A percentile compares a stretch with the other conserved stretches of the same genome.
These are phyloP conservation scores for Bradypodion pumilum DNA, from an alignment of 2,797 vertebrate species.

Conservation along the genomic window DNA sequence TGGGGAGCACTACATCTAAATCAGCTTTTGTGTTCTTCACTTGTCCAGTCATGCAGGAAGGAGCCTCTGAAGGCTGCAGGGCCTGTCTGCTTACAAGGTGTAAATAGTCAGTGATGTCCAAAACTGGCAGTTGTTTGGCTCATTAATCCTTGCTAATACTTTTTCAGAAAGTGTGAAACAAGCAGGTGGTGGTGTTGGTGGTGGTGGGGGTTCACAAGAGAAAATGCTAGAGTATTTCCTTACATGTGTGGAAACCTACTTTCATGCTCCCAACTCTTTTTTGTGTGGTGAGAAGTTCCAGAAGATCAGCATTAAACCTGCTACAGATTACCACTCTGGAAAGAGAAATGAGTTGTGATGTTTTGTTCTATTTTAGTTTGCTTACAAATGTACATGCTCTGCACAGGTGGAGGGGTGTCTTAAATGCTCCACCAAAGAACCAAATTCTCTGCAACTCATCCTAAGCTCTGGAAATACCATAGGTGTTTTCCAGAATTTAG, in stretches of 20 bases:
- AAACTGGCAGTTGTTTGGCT: constrained; percentile 64
- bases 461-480: neutral
- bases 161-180: constrained; percentile 76
- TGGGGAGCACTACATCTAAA: neutral
- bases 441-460: neutral
- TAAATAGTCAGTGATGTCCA: constrained; percentile 72
- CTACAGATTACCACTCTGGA: neutral
- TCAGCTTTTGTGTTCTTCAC: neutral
- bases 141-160: constrained; percentile 74
- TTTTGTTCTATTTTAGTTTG: neutral
- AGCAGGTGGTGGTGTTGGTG: too few relatives aligned
- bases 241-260: neutral
- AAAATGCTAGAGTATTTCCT: neutral
- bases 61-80: too few relatives aligned
- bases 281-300: neutral
- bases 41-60: neutral
- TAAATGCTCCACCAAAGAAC: too few relatives aligned
- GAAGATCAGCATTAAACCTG: neutral
- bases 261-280: neutral
- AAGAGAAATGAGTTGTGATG: neutral
- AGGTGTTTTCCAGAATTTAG: neutral
- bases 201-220: too few relatives aligned
- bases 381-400: neutral
- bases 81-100: constrained; percentile 21
- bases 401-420: neutral